phyloP scores from a whole-genome alignment of 2,113 vertebrate genomes.

The Todiramphus saurophagus region DNA sequence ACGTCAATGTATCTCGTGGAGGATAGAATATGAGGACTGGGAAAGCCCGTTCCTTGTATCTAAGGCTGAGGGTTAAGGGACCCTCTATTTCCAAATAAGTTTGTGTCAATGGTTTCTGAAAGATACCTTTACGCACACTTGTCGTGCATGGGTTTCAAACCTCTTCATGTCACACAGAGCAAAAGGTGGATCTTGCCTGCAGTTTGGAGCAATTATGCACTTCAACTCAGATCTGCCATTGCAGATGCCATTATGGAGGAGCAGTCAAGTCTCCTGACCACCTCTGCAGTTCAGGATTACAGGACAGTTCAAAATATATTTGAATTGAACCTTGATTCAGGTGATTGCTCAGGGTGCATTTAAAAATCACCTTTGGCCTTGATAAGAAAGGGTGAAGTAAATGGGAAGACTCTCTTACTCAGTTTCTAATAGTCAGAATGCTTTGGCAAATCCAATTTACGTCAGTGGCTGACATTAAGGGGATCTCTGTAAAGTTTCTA shows the following conservation, averaged over 20 bases:
- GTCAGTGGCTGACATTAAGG: neutral
- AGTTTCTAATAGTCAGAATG: neutral
- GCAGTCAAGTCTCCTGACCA: neutral
- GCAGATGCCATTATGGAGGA: neutral
- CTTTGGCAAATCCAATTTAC: neutral
- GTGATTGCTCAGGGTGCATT: neutral
- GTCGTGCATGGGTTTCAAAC: accelerated
- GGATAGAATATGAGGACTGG: neutral
- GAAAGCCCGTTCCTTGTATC: neutral
- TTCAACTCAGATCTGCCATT: neutral
- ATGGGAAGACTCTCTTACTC: neutral
- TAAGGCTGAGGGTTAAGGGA: neutral
- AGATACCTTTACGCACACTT: neutral
- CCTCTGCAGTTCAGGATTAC: neutral
- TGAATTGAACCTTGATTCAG: neutral
- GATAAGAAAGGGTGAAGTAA: neutral
- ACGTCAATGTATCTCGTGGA: slow-evolving; percentile 18
- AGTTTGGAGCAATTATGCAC: neutral
- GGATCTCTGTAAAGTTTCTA: neutral
- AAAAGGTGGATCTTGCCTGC: neutral
- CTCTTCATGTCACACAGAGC: neutral
- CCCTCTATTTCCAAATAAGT: neutral
- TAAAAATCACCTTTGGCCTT: neutral
- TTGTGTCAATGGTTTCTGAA: neutral
- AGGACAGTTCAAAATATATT: neutral